phyloP scores from a whole-genome alignment of 2,888 invertebrate genomes.

The Xestia c-nigrum region DNA sequence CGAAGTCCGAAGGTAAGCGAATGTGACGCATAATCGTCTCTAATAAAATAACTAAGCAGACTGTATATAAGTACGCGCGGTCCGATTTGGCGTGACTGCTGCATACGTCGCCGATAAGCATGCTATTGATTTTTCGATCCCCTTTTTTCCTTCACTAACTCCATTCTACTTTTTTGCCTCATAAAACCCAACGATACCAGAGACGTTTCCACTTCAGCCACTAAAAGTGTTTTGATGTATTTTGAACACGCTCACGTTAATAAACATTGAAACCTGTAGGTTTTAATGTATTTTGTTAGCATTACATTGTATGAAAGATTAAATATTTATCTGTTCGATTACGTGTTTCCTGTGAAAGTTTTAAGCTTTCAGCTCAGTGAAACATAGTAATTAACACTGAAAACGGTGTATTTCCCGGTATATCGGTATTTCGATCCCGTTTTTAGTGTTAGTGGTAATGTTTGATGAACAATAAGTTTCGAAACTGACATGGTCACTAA shows the following conservation, averaged over 20 bases:
- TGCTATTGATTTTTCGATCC: slow-evolving; percentile 78
- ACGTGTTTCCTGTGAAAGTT: not conserved
- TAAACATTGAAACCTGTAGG: slow-evolving; percentile 26
- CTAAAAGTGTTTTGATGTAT: slow-evolving; percentile 49
- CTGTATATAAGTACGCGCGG: slow-evolving; percentile 64
- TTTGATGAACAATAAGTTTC: too few relatives aligned
- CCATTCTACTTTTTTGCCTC: slow-evolving; percentile 67
- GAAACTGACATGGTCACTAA: too few relatives aligned
- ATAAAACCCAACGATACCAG: slow-evolving; percentile 44
- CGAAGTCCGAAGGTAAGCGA: slow-evolving; percentile 26
- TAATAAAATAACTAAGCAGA: slow-evolving; percentile 70
- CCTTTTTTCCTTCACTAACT: slow-evolving; percentile 67
- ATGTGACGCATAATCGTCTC: slow-evolving; percentile 33
- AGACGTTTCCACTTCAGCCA: slow-evolving; percentile 42
- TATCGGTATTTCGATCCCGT: too few relatives aligned
- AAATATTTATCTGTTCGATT: not conserved
- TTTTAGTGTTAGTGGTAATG: too few relatives aligned
- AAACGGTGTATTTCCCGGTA: too few relatives aligned
- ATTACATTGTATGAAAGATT: not conserved
- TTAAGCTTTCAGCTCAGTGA: not conserved
- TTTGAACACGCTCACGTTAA: slow-evolving; percentile 38
- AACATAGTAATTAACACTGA: not conserved
- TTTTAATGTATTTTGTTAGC: slow-evolving; percentile 4
- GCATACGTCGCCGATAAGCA: slow-evolving; percentile 77
- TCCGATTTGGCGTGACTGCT: slow-evolving; percentile 75